phyloP scores from a whole-genome alignment of 35 echinoderm and acorn worm species.

The Ptychodera flava region DNA sequence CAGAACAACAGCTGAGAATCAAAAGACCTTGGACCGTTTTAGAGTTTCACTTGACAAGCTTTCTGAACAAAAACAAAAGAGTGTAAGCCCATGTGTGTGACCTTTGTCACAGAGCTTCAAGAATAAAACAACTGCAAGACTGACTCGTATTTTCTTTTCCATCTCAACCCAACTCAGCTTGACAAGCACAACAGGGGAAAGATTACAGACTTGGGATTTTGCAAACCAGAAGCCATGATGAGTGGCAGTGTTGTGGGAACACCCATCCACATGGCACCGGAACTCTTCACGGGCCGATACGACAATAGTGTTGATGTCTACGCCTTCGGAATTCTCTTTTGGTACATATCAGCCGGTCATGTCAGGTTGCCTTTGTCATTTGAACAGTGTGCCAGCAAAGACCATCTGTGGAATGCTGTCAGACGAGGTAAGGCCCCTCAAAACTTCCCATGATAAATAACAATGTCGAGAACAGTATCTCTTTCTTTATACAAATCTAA shows the following conservation, averaged over 20 bases:
- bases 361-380: slow-evolving; percentile 74
- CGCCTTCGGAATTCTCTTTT: slow-evolving; percentile 94
- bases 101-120: too few relatives aligned
- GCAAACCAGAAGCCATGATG: slow-evolving; percentile 99
- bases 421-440: slow-evolving; percentile 85
- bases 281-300: slow-evolving; percentile 91
- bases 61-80: too few relatives aligned
- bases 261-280: slow-evolving; percentile 98
- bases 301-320: slow-evolving; percentile 93
- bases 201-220: slow-evolving; percentile 98
- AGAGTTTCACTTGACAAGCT: too few relatives aligned
- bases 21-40: too few relatives aligned
- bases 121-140: too few relatives aligned
- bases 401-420: slow-evolving; percentile 90
- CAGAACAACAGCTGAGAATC: too few relatives aligned
- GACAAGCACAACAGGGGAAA: slow-evolving; percentile 80
- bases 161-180: slow-evolving; percentile 52
- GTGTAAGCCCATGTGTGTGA: too few relatives aligned
- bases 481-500: too few relatives aligned
- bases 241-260: slow-evolving; percentile 98
- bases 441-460: too few relatives aligned
- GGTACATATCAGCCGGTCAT: slow-evolving; percentile 90
- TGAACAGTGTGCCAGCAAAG: slow-evolving; percentile 97
- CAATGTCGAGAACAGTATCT: too few relatives aligned
- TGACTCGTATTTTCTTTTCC: slow-evolving; percentile 6